A percentile compares a stretch with the other conserved stretches of the same genome.
Evolutionary conservation across 1,140 invertebrate species (phyloP).

Genomic region (Drosophila navojoa): DNA sequence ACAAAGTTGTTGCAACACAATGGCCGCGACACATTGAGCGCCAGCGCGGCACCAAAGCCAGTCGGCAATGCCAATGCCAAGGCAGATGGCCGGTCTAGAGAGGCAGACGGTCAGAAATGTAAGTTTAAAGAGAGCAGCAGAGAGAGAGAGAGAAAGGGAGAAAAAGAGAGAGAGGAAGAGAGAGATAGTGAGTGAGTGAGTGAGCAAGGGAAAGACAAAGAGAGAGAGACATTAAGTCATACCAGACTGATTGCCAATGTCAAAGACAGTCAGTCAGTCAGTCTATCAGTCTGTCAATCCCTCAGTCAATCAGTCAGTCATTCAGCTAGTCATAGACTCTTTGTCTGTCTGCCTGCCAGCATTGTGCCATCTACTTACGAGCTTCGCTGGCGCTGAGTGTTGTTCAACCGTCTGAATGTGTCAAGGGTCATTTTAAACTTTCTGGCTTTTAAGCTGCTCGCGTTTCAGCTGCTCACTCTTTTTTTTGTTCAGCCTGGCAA

Average conservation of each 20-base stretch:
- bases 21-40: slow-evolving; percentile 9
- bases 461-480: background rate
- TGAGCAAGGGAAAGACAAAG: background rate
- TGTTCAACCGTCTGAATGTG: slow-evolving; percentile 53
- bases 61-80: slow-evolving; percentile 31
- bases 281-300: background rate
- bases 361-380: slow-evolving; percentile 59
- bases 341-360: slow-evolving; percentile 33
- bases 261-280: background rate
- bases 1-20: slow-evolving; percentile 27
- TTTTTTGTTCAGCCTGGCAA: background rate
- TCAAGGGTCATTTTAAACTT: slow-evolving; percentile 63
- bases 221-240: background rate
- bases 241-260: too few species aligned
- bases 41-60: slow-evolving; percentile 33
- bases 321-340: slow-evolving; percentile 7
- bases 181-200: background rate
- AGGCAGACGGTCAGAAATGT: background rate
- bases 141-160: background rate
- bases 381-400: slow-evolving; percentile 37
- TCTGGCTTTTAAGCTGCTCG: slow-evolving; percentile 24
- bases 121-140: too few species aligned
- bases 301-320: background rate
- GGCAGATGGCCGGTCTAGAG: background rate
- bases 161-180: background rate